Base-by-base conservation (phyloP, 1,140 invertebrate species). In the Planococcus citri region DNA sequence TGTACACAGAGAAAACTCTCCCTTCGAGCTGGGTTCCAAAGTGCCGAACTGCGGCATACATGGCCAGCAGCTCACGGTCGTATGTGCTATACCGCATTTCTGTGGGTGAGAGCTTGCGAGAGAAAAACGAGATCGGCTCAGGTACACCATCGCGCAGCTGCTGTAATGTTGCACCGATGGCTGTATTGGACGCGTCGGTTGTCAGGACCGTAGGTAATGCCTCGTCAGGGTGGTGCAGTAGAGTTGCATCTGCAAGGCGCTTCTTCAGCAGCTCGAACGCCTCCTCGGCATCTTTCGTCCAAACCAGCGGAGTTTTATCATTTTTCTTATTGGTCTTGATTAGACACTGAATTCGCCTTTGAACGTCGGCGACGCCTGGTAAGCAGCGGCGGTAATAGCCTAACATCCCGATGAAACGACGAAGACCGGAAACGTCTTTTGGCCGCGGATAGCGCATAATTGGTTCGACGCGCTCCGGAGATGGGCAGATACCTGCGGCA, bases 21-120 rank as follows among this genome's bases (percentile, higher is more conserved):
- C 74, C 79, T 74, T 80, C 79, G 20, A 77, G 76, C 0, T 81
- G 27, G 24, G 78, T 74, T 58, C 78, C 75, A 9, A 74, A 82
- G 67, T 79, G 76, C 69, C 78, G 74, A 0, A 80, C 73, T 1
- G 75, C 74, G 12, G 72, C 58, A 72, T 81, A 83, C 24, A 80
- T 76, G 0, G 79, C 81, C 1, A 82, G 69, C 1, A 83, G 72
- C 73, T 83, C 80, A 8, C 78, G 69, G 70, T 81, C 80, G 72
- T 78, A 82, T 0, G 77, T 24, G 74, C 74, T 60, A 69, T 37
- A 21, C 33, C 37, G 1, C 61, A 20, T 38, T 73, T 72, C 4
- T 27, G 25, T 12, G 71, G 74, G 75, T 75, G 77, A 1, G 12
- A 29, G 14, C 77, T 73, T 25, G 41, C 29, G 38, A 14, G 24